phyloP scores from a whole-genome alignment of 2,888 invertebrate species.

The Drosophila multiciliata region DNA sequence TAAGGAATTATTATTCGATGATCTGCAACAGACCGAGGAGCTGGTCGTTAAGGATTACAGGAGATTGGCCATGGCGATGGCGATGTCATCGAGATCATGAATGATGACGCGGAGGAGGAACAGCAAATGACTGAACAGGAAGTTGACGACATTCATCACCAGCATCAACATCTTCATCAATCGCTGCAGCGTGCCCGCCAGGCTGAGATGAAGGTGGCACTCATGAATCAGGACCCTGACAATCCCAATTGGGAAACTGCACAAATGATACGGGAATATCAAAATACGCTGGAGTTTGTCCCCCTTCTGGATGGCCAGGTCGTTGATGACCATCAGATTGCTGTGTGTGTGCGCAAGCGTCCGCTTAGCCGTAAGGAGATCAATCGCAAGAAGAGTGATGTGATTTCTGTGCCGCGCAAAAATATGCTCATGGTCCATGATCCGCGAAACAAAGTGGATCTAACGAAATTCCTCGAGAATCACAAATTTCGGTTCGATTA shows the following conservation, averaged over 20 bases:
- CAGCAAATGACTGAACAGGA: no score
- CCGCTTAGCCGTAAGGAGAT: slow-evolving; percentile 97
- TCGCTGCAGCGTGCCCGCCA: slow-evolving; percentile 95
- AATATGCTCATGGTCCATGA: slow-evolving; percentile 97
- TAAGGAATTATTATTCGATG: no score
- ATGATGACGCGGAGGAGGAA: no score
- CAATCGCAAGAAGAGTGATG: slow-evolving; percentile 95
- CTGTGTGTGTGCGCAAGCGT: slow-evolving; percentile 98
- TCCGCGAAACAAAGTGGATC: slow-evolving; percentile 97
- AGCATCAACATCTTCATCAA: no score
- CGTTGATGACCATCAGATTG: no score
- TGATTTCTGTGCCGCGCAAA: slow-evolving; percentile 98
- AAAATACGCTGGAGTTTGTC: slow-evolving; percentile 92
- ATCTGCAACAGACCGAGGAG: no score
- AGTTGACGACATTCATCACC: no score
- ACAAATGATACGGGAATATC: slow-evolving; percentile 96
- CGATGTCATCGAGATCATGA: no score
- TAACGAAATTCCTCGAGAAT: slow-evolving; percentile 99
- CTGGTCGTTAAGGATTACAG: no score
- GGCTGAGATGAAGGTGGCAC: slow-evolving; percentile 95
- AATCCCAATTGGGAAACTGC: slow-evolving; percentile 99
- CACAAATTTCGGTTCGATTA: slow-evolving; percentile 99
- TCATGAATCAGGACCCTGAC: slow-evolving; percentile 97
- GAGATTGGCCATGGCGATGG: no score
- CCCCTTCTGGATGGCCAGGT: slow-evolving; percentile 94